These are phyloP conservation scores for Phycodurus eques DNA, from an alignment of 2,113 vertebrate genomes.

Conservation along the genomic window DNA sequence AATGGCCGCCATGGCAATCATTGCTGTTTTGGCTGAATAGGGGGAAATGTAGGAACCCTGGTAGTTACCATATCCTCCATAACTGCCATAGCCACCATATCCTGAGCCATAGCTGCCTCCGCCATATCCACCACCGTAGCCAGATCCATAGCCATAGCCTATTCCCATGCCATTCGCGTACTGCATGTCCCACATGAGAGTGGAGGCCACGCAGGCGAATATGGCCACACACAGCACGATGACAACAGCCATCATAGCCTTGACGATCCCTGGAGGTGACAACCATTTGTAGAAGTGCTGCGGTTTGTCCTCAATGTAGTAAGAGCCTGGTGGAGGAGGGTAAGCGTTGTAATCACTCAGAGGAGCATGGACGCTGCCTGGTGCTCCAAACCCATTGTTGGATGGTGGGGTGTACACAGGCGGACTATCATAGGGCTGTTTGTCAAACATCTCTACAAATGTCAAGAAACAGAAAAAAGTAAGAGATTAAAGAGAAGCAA, in stretches of 20 bases:
- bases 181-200: slow-evolving; percentile 84
- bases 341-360: slow-evolving; percentile 71
- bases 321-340: slow-evolving; percentile 80
- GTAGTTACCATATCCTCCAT: slow-evolving; percentile 38
- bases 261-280: slow-evolving; percentile 80
- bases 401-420: slow-evolving; percentile 70
- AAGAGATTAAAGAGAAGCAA: not conserved
- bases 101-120: slow-evolving; percentile 54
- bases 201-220: slow-evolving; percentile 88
- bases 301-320: slow-evolving; percentile 78
- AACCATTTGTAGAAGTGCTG: slow-evolving; percentile 85
- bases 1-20: slow-evolving; percentile 84
- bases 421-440: slow-evolving; percentile 74
- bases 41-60: slow-evolving; percentile 75
- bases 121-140: slow-evolving; percentile 27
- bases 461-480: slow-evolving; percentile 18
- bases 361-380: slow-evolving; percentile 61
- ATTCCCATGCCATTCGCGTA: slow-evolving; percentile 57
- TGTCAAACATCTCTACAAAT: slow-evolving; percentile 71
- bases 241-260: slow-evolving; percentile 68
- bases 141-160: slow-evolving; percentile 62
- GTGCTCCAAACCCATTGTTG: slow-evolving; percentile 68
- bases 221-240: slow-evolving; percentile 79
- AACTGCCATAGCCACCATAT: slow-evolving; percentile 35
- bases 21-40: slow-evolving; percentile 80